Evolutionary conservation across 2,797 vertebrate species (phyloP).

Genomic region (Enoplosus armatus): DNA sequence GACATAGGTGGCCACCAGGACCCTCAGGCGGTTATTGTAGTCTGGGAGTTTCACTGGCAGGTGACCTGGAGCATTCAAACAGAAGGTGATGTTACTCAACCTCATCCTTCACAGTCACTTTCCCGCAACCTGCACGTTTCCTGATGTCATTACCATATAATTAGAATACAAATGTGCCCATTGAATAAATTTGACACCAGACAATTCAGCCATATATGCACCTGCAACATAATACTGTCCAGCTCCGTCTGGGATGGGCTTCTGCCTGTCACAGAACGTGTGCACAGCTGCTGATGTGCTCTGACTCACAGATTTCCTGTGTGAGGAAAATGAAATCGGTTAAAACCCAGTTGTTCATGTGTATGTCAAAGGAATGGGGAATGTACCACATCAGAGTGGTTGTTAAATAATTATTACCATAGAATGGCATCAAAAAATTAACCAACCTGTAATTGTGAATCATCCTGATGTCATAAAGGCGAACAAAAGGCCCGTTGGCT

Average conservation of each 20-base stretch:
- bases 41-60: slow-evolving; percentile 96
- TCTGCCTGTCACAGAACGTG: slow-evolving; percentile 94
- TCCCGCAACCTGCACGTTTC: neutral
- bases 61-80: slow-evolving; percentile 86
- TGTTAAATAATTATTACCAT: neutral
- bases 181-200: neutral
- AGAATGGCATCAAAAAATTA: neutral
- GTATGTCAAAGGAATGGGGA: neutral
- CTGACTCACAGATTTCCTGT: slow-evolving; percentile 93
- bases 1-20: slow-evolving; percentile 97
- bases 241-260: slow-evolving; percentile 95
- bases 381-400: neutral
- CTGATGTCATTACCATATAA: neutral
- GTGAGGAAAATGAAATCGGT: neutral
- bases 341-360: neutral
- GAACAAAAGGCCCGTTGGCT: slow-evolving; percentile 95
- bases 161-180: slow-evolving; percentile 7
- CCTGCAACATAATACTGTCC: slow-evolving; percentile 99
- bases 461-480: slow-evolving; percentile 99
- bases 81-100: slow-evolving; percentile 23
- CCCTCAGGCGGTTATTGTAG: slow-evolving; percentile 96
- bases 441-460: slow-evolving; percentile 97
- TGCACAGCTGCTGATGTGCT: slow-evolving; percentile 92
- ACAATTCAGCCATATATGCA: slow-evolving; percentile 61
- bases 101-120: neutral